These are phyloP conservation scores for Lepus americanus DNA, from an alignment of 2,113 vertebrate species.

Conservation along the genomic window DNA sequence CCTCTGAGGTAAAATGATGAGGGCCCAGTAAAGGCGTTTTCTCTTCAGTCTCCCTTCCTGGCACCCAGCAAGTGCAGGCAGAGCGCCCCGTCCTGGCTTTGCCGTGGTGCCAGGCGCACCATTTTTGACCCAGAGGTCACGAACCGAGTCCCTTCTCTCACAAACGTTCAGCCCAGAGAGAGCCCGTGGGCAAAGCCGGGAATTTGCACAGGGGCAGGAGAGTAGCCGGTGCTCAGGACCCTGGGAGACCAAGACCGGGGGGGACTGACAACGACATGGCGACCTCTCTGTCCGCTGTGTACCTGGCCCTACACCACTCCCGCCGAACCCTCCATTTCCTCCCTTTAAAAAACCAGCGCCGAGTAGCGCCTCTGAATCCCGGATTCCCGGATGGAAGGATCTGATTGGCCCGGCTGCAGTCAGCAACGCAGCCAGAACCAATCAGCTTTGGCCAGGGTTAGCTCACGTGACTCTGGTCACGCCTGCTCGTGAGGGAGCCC, in stretches of 20 bases:
- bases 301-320: neutral
- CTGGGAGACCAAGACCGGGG: neutral
- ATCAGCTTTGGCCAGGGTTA: neutral
- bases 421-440: neutral
- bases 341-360: neutral
- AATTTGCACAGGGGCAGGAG: neutral
- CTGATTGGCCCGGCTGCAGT: neutral
- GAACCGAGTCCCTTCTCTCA: neutral
- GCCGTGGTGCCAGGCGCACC: neutral
- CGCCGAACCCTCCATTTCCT: neutral
- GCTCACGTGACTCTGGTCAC: neutral
- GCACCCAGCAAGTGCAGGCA: neutral
- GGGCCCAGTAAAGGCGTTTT: neutral
- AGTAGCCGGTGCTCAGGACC: neutral
- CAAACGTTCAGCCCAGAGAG: neutral
- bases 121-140: neutral
- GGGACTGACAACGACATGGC: neutral
- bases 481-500: accelerated
- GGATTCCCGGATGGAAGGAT: neutral
- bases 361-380: neutral
- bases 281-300: no score
- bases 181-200: neutral
- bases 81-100: neutral
- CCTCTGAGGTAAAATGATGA: neutral
- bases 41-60: neutral